Conservation (phyloP, 2,797 vertebrate species). For the Spondyliosoma cantharus region DNA sequence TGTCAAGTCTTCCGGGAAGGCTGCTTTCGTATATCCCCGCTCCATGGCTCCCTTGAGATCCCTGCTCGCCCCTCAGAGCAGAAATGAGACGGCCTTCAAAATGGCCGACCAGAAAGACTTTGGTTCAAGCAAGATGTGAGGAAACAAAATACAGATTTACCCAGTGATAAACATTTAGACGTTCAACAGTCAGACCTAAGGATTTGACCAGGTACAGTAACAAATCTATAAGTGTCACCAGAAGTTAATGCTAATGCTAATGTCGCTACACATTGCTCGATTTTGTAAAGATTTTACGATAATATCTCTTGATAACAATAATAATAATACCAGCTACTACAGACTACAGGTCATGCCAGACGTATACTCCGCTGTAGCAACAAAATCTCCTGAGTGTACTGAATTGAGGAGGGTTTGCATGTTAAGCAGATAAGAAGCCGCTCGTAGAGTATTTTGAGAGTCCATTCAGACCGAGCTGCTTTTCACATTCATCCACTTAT, state of each 20-base stretch:
- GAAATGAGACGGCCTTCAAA: no score
- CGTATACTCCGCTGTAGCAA: background rate
- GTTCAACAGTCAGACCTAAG: no score
- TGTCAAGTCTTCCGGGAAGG: no score
- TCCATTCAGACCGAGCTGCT: slow-evolving; percentile 28
- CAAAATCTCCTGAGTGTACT: background rate
- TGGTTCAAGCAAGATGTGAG: no score
- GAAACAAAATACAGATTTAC: no score
- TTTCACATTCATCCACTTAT: slow-evolving; percentile 33
- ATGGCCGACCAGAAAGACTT: no score
- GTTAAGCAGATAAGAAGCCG: slow-evolving; percentile 3
- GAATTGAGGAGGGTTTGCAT: background rate
- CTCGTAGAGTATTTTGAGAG: background rate
- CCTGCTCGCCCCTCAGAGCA: no score
- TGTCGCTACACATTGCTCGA: background rate
- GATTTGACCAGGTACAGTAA: no score
- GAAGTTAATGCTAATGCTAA: background rate
- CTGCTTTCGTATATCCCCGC: no score
- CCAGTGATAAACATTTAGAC: no score
- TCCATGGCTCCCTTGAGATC: no score
- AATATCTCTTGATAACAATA: background rate
- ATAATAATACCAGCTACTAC: background rate
- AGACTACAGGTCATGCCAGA: background rate
- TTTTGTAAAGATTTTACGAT: background rate
- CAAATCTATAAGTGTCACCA: no score